These are phyloP conservation scores for Propithecus perrieri DNA, from an alignment of 2,797 vertebrate species.

Conservation along the genomic window DNA sequence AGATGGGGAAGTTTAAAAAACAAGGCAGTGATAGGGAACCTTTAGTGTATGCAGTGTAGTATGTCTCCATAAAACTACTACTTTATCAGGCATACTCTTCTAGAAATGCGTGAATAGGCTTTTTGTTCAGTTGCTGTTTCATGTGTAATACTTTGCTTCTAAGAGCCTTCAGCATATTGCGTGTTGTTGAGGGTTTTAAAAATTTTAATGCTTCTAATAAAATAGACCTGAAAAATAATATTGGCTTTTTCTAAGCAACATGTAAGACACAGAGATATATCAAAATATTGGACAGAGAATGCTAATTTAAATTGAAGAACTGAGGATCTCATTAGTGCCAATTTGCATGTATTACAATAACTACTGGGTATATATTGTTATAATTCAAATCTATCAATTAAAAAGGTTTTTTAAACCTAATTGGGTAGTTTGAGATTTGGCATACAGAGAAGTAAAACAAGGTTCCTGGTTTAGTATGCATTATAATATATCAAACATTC, in stretches of 20 bases:
- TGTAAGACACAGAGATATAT: neutral
- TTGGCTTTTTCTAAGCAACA: neutral
- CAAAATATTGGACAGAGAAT: neutral
- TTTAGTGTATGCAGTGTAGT: neutral
- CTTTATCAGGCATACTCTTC: neutral
- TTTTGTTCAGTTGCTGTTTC: conserved; percentile 3
- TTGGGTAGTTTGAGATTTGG: conserved; percentile 37
- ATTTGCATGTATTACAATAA: neutral
- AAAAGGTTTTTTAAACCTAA: conserved; percentile 10
- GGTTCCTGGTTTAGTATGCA: neutral
- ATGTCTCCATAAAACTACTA: neutral
- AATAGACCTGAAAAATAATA: conserved; percentile 21
- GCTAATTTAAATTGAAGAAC: conserved; percentile 6
- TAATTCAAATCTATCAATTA: conserved; percentile 17
- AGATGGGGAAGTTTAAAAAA: neutral
- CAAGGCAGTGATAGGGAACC: neutral
- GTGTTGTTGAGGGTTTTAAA: neutral
- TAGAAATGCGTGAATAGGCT: neutral
- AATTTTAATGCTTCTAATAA: conserved; percentile 16
- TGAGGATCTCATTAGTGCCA: neutral
- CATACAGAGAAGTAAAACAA: neutral
- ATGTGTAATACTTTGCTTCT: conserved; percentile 16
- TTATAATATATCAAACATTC: neutral
- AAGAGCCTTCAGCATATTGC: neutral
- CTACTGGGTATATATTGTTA: neutral